Base-by-base conservation (phyloP, 2,797 vertebrate genomes). In the Scleropages formosus region DNA sequence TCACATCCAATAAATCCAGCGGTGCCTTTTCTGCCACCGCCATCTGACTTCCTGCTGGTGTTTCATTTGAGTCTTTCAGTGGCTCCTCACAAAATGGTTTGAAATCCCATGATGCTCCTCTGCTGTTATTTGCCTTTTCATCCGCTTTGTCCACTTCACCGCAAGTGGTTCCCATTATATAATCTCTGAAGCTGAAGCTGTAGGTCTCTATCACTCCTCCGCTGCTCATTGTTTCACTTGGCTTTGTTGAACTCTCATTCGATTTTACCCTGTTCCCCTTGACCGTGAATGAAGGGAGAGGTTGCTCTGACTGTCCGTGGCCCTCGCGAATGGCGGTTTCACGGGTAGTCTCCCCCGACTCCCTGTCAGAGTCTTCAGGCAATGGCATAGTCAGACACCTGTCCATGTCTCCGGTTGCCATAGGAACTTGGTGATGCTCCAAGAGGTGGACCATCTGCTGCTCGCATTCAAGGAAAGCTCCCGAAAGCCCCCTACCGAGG, bases 141-240 rank as follows among this genome's bases (percentile, higher is more conserved):
- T 80, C 80, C 53, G 39, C 60, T 78, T 72, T 70, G 75, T 60
- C 61, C 0, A 9, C 51, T 39, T 56, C 47, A 68, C 51, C 74
- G 24, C 60, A 80, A 60, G 46, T 76, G 62, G 70, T 85, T 7
- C 90, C 92, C 80, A 92, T 83, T 78, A 93, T 87, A 82, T 93
- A 93, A 84, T 93, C 80, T 85, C 84, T 91, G 80, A 93, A 93
- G 85, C 89, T 90, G 86, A 93, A 93, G 85, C 89, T 90, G 86
- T 93, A 93, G 20, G 44, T 64, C 88, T 88, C 83, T 79, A 86
- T 77, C 78, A 78, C 82, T 78, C 89, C 85, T 75, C 53, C 84
- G 79, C 78, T 81, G 76, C 81, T 81, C 78, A 77, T 79, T 76
- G 82, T 79, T 82, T 88, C 84, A 85, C 84, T 89, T 87, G 85